These are phyloP conservation scores for Heliconius hewitsoni DNA, from an alignment of 1,140 invertebrate genomes.

Conservation along the genomic window DNA sequence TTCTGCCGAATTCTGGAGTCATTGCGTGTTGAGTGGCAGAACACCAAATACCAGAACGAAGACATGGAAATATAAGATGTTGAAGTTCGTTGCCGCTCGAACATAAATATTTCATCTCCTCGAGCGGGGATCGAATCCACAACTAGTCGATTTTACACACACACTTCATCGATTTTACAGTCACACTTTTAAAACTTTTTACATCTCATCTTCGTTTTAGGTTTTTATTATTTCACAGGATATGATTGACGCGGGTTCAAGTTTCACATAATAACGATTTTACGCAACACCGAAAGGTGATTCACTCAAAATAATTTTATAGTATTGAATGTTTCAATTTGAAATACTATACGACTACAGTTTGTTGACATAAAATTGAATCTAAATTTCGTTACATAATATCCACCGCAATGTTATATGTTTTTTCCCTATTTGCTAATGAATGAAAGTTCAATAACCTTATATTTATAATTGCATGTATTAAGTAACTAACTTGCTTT, in stretches of 20 bases:
- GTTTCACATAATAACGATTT: constrained; percentile 54
- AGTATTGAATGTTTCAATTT: constrained; percentile 41
- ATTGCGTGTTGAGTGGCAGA: too few relatives aligned
- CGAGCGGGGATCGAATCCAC: too few relatives aligned
- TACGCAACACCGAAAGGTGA: constrained; percentile 41
- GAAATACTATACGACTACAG: constrained; percentile 43
- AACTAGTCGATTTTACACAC: too few relatives aligned
- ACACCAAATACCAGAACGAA: too few relatives aligned
- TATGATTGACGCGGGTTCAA: constrained; percentile 52
- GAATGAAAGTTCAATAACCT: constrained; percentile 45
- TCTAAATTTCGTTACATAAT: constrained; percentile 46
- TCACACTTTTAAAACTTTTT: too few relatives aligned
- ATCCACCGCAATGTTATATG: constrained; percentile 30
- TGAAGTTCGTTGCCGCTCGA: too few relatives aligned
- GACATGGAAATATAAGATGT: too few relatives aligned
- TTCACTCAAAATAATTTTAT: constrained; percentile 34
- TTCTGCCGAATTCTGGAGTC: too few relatives aligned
- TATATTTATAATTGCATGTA: neutral
- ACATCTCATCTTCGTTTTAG: too few relatives aligned
- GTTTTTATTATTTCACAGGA: constrained; percentile 45
- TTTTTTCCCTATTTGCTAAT: constrained; percentile 37
- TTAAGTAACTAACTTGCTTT: neutral
- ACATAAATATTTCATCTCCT: too few relatives aligned
- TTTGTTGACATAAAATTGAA: constrained; percentile 47
- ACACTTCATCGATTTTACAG: too few relatives aligned